A percentile compares a stretch with the other conserved stretches of the same genome.
These are phyloP conservation scores for Aelia acuminata DNA, from an alignment of 2,888 invertebrate species.

Conservation along the genomic window DNA sequence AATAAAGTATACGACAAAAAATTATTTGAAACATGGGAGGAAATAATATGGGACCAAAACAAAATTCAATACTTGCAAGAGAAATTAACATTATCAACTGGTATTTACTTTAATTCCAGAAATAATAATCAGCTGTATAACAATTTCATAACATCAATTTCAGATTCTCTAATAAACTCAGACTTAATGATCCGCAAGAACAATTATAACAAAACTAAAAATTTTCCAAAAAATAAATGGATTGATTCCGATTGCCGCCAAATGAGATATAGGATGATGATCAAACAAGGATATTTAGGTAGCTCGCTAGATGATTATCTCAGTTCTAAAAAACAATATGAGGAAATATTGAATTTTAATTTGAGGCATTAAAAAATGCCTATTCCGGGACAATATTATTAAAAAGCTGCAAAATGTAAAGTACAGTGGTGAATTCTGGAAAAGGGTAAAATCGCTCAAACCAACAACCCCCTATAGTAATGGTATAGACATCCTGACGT, in stretches of 20 bases:
- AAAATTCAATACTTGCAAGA: neutral
- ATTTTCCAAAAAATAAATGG: neutral
- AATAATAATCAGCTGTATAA: neutral
- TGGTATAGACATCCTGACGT: no score
- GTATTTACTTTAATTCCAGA: neutral
- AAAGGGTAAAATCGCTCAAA: no score
- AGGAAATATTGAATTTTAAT: no score
- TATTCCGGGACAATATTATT: no score
- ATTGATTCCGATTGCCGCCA: neutral
- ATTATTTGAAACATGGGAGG: neutral
- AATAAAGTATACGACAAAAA: neutral
- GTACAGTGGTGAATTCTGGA: no score
- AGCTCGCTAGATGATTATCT: neutral
- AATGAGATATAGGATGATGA: neutral
- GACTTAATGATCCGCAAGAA: no score
- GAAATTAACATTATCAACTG: neutral
- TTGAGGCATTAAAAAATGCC: no score
- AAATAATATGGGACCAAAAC: neutral
- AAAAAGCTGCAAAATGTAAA: no score
- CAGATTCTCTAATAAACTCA: no score
- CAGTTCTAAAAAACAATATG: neutral
- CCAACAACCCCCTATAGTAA: no score
- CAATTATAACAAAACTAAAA: neutral
- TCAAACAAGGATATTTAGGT: neutral
- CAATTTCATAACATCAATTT: neutral